A percentile compares a stretch with the other conserved stretches of the same genome.
These are phyloP conservation scores for Campylorhamphus procurvoides DNA, from an alignment of 2,113 vertebrate genomes.

Conservation along the genomic window DNA sequence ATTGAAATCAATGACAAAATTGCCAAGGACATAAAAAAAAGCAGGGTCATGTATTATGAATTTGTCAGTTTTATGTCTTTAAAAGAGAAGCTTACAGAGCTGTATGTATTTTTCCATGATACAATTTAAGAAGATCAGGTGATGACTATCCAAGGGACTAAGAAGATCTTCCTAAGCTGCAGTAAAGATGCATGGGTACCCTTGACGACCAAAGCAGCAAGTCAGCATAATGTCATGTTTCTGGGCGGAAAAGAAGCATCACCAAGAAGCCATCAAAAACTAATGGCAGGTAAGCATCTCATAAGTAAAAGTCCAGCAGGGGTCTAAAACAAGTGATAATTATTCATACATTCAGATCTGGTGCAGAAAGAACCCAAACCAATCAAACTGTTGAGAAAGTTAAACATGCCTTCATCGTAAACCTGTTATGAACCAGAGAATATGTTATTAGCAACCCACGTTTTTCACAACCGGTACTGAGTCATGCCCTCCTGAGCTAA, in stretches of 20 bases:
- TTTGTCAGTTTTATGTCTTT: not conserved
- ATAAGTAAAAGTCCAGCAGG: not conserved
- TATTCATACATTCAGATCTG: not conserved
- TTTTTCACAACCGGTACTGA: not conserved
- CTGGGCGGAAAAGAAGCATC: not conserved
- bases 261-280: not conserved
- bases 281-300: not conserved
- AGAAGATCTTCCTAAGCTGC: not conserved
- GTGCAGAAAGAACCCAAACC: accelerated
- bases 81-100: not conserved
- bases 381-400: not conserved
- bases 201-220: not conserved
- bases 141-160: not conserved
- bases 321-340: not conserved
- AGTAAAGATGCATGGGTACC: not conserved
- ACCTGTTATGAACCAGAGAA: not conserved
- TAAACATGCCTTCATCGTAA: not conserved
- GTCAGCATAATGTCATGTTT: not conserved
- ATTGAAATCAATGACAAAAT: not conserved
- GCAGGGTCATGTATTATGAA: not conserved
- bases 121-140: not conserved
- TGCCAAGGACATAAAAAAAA: not conserved
- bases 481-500: not conserved
- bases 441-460: not conserved
- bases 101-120: not conserved